phyloP scores from a whole-genome alignment of 2,888 invertebrate species.

The Drosophila pseudotakahashii region DNA sequence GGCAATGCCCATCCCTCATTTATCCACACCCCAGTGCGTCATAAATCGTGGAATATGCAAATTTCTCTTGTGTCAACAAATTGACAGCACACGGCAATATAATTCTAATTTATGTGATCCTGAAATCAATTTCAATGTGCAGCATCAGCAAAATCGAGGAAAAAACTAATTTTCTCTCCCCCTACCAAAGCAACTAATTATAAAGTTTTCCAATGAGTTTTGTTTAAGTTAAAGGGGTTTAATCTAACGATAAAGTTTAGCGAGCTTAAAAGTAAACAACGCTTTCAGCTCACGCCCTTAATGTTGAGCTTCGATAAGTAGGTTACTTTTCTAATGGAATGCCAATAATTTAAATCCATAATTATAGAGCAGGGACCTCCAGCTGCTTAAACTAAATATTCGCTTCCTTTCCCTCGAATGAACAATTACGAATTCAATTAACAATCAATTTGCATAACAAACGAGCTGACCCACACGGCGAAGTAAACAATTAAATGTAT shows the following conservation, averaged over 20 bases:
- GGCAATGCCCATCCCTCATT: conserved; percentile 8
- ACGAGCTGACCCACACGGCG: conserved; percentile 8
- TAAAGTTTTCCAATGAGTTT: conserved; percentile 38
- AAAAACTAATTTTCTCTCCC: conserved; percentile 3
- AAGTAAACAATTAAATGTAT: conserved; percentile 29
- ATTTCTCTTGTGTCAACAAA: conserved; percentile 67
- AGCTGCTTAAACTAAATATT: too few relatives aligned
- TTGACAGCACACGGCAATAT: conserved; percentile 56
- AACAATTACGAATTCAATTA: conserved; percentile 50
- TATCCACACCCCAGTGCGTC: neutral
- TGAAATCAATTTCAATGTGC: conserved; percentile 22
- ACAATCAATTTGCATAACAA: conserved; percentile 54
- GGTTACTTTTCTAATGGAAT: neutral
- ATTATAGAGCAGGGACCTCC: conserved; percentile 1
- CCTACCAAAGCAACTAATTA: conserved; percentile 41
- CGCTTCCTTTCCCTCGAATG: neutral
- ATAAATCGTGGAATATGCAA: conserved; percentile 58
- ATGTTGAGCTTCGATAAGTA: neutral
- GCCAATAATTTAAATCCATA: neutral
- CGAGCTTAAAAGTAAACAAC: conserved; percentile 31
- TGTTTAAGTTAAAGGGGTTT: conserved; percentile 31
- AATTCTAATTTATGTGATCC: conserved; percentile 55
- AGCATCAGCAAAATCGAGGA: conserved; percentile 15
- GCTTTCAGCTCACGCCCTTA: neutral
- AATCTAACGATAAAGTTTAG: conserved; percentile 1